Evolutionary conservation across 2,113 vertebrate genomes (phyloP), one percentile per base, ranked within the genome.

Genomic region (Oxyura jamaicensis): DNA sequence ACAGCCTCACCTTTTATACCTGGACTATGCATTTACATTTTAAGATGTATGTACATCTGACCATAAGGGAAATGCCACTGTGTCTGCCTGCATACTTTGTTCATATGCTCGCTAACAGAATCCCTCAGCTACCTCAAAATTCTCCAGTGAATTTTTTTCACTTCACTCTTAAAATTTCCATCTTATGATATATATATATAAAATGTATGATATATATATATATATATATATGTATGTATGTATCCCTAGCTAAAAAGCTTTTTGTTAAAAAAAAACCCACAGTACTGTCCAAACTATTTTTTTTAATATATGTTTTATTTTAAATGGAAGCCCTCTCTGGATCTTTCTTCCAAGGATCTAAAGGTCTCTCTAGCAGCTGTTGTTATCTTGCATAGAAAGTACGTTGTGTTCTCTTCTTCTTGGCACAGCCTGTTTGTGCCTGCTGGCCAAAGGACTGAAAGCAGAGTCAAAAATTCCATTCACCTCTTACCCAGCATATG

Each of bases 381-480:
- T 91, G 81, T 56, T 93, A 90, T 75, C 65, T 74, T 41, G 35
- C 0, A 0, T 11, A 78, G n/a, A 52, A 83, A 75, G 93, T 60
- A 95, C 56, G 15, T 31, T 13, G 52, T 56, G 86, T 93, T 90
- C 90, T 82, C 36, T 56, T 59, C 73, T 46, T 86, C 67, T 53
- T 95, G 92, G 93, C 90, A 77, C 50, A 62, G 79, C 23, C 35
- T 58, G 46, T 39, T 69, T 21, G 67, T 53, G 82, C 62, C 83
- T 53, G 75, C 67, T 68, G 63, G 75, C 79, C 85, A 66, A 80
- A 94, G 55, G 42, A 86, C 78, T 88, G 82, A 53, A 86, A 67
- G 80, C 46, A 77, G 52, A 87, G 60, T 92, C 80, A 94, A 67
- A 95, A 91, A 92, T 86, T 95, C 91, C 86, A 72, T 91, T 95